phyloP scores from a whole-genome alignment of 2,888 invertebrate species.

The Ceramica pisi region DNA sequence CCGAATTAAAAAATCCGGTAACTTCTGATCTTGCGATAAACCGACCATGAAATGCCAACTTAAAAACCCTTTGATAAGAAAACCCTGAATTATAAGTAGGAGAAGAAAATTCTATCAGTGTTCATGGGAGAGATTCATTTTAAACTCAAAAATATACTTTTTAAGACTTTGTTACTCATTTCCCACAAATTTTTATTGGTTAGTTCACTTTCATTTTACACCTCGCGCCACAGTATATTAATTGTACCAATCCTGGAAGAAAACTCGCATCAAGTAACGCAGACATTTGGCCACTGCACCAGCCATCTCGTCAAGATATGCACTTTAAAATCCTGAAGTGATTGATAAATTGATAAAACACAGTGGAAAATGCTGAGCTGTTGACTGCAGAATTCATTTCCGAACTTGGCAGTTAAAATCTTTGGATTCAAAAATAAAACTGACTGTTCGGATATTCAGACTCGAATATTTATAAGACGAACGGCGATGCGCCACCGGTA shows the following conservation, averaged over 20 bases:
- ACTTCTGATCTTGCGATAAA: too few relatives aligned
- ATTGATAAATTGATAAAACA: constrained; percentile 16
- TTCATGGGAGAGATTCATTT: too few relatives aligned
- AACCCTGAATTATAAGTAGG: too few relatives aligned
- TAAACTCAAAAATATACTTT: too few relatives aligned
- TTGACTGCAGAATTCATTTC: constrained; percentile 9
- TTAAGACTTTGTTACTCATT: too few relatives aligned
- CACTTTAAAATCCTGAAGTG: constrained; percentile 1
- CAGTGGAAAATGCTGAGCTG: not conserved
- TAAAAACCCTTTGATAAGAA: too few relatives aligned
- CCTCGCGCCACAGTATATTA: not conserved
- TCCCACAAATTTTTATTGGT: too few relatives aligned
- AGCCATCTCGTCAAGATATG: not conserved
- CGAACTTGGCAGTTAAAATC: not conserved
- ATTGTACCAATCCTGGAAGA: not conserved
- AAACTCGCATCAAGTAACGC: not conserved
- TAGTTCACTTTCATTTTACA: too few relatives aligned
- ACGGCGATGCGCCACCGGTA: too few relatives aligned
- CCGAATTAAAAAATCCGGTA: too few relatives aligned
- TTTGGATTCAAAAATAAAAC: not conserved
- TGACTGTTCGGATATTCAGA: not conserved
- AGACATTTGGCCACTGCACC: not conserved
- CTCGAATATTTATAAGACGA: not conserved
- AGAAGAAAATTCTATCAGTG: too few relatives aligned
- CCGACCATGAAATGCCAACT: too few relatives aligned